Base-by-base conservation (phyloP, 2,888 invertebrate species). In the Euproctis similis region DNA sequence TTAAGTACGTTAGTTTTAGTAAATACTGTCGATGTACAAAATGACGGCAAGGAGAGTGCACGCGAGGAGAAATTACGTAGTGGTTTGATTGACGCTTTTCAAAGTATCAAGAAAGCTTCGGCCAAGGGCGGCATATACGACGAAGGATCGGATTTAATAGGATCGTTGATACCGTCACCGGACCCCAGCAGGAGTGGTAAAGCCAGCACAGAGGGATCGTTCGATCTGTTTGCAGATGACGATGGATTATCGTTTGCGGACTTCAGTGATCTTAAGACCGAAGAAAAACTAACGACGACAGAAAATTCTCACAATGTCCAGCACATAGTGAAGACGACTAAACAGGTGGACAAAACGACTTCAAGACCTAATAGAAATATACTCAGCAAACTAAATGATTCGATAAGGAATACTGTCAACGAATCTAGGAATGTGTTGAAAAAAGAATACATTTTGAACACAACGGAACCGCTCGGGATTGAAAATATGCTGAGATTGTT, bases 401-500 rank as follows among this genome's bases (percentile, higher is more conserved):
- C 73, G 2, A 73, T 76, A 24, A 40, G 74, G 36, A 63, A 45
- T 30, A 59, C 75, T 7, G 67, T 81, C 14, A 77, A 82, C 51
- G 81, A 81, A 51, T 68, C 76, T n/a, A 59, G 72, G 40, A 55
- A 61, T 36, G 59, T 47, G 9, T 27, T 59, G 40, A 62, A 41
- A 36, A 57, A 47, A 35, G 63, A 65, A 14, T 49, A 24, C 12
- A 19, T 26, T 1, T 48, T 40, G 17, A 50, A 58, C 26, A 30
- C 39, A 12, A 57, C 59, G 1, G 55, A 62, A 9, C 30, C 59
- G 12, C 39, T 62, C 34, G 82, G 85, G 0, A 80, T 88, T 24
- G 86, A 88, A 46, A 74, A 75, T 26, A 80, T 86, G 66, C 58
- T 88, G 55, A 69, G 87, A 38, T 74, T 88, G 45, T 86, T 87